Conservation (phyloP, 2,888 invertebrate genomes). For the Elegia similella region DNA sequence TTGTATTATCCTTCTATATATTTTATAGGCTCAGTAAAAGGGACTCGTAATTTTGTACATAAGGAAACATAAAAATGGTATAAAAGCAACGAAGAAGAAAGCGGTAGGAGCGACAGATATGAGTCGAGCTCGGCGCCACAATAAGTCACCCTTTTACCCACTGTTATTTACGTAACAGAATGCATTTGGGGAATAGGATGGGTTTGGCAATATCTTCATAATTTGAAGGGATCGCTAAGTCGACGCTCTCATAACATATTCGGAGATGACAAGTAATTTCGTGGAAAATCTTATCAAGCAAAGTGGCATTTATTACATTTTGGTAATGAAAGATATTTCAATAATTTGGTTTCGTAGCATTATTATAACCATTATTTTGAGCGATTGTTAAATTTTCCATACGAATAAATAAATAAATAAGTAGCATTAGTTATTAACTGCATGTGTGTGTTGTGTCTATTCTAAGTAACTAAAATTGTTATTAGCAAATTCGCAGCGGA, state of each 20-base stretch:
- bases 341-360: no score
- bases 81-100: constrained; percentile 29
- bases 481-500: no score
- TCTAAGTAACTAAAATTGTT: no score
- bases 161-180: constrained; percentile 39
- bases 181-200: constrained; percentile 54
- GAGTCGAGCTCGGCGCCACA: constrained; percentile 37
- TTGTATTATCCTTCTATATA: constrained; percentile 17
- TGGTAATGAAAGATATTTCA: no score
- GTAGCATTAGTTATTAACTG: no score
- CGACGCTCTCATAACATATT: constrained; percentile 13
- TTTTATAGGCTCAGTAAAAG: constrained; percentile 26
- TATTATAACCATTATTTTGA: no score
- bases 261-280: constrained; percentile 12
- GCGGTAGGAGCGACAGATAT: constrained; percentile 28
- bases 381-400: no score
- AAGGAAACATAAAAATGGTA: constrained; percentile 43
- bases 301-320: background rate
- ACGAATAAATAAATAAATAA: no score
- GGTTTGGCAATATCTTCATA: constrained; percentile 36
- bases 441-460: no score
- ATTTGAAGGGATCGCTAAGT: constrained; percentile 29
- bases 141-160: constrained; percentile 39
- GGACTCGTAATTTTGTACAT: constrained; percentile 34
- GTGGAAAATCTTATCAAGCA: background rate